Base-by-base conservation (phyloP, 2,113 vertebrate species). In the Tragelaphus buxtoni region DNA sequence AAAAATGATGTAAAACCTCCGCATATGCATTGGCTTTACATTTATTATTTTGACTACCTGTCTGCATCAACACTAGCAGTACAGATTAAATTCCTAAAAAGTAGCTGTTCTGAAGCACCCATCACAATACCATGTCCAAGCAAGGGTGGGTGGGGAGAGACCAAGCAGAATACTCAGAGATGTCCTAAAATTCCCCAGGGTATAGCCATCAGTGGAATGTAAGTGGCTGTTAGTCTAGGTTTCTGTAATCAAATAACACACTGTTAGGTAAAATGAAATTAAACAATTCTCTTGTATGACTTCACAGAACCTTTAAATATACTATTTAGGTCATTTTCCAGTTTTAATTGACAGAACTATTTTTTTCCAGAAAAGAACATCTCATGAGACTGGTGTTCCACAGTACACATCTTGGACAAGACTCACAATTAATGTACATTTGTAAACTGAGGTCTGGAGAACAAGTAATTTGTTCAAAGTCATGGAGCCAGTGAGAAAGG, bases 201-300 rank as follows among this genome's bases (percentile, higher is more conserved):
- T n/a, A 81, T 42, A 92, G 60, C 12, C 32, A 88, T 55, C 65
- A 92, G 4, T 95, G 49, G 56, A 79, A 53, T 74, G 7, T 45
- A 18, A 93, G 69, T 30, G 58, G 28, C 10, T 61, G 2, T 93
- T 69, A 89, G 17, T 80, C 22, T 83, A 90, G 56, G 86, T 49
- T 96, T 91, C 79, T 91, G 2, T 1, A 61, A 49, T 94, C 74
- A 94, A 82, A 92, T 58, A 89, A 90, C 30, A 94, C 24, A 49
- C 0, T 93, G 58, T 55, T 84, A 88, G 53, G 42, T 53, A 95
- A 92, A 32, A 84, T 58, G 95, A 97, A 97, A 87, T 53, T n/a
- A 60, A 90, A 45, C 26, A 90, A 94, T 65, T 79, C n/a, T 90
- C 42, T 56, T 65, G 7, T 35, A 79, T 12, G 53, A 74, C 30